Evolutionary conservation across 2,113 vertebrate species (phyloP).

Genomic region (Toxotes chatareus): DNA sequence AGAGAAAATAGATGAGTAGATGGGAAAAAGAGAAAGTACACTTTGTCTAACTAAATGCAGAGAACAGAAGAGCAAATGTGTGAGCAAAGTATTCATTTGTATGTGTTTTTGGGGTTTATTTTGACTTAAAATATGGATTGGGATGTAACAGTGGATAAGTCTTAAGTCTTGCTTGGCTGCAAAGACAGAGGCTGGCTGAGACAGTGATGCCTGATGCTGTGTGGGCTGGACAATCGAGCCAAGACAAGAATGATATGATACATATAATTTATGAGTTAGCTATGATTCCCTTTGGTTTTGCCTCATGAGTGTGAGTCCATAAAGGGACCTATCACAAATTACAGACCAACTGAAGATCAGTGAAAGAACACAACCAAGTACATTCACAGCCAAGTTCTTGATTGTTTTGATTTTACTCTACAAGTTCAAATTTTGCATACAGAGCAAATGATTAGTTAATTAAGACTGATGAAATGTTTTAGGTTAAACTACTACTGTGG

Average conservation of each 20-base stretch:
- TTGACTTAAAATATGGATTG: slow-evolving; percentile 52
- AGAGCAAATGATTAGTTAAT: neutral
- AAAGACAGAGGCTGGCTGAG: slow-evolving; percentile 9
- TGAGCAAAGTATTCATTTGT: slow-evolving; percentile 67
- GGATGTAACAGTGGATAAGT: slow-evolving; percentile 43
- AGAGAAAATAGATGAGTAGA: neutral
- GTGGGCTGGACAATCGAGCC: slow-evolving; percentile 35
- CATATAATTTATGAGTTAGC: neutral
- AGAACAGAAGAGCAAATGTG: slow-evolving; percentile 30
- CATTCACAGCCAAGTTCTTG: neutral
- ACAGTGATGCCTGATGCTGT: slow-evolving; percentile 26
- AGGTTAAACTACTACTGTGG: neutral
- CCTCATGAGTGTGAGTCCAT: slow-evolving; percentile 15
- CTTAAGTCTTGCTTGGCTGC: slow-evolving; percentile 36
- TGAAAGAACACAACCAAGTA: neutral
- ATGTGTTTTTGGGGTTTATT: slow-evolving; percentile 53
- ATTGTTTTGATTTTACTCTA: neutral
- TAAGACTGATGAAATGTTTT: neutral
- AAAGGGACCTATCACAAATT: slow-evolving; percentile 3
- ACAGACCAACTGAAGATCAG: slow-evolving; percentile 1
- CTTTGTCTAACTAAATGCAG: neutral
- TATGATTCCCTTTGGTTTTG: slow-evolving; percentile 25
- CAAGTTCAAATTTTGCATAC: too few relatives aligned
- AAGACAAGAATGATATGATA: slow-evolving; percentile 1
- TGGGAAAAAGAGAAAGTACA: neutral